These are phyloP conservation scores for Zophobas atratus DNA, from an alignment of 1,140 invertebrate species.

Conservation along the genomic window DNA sequence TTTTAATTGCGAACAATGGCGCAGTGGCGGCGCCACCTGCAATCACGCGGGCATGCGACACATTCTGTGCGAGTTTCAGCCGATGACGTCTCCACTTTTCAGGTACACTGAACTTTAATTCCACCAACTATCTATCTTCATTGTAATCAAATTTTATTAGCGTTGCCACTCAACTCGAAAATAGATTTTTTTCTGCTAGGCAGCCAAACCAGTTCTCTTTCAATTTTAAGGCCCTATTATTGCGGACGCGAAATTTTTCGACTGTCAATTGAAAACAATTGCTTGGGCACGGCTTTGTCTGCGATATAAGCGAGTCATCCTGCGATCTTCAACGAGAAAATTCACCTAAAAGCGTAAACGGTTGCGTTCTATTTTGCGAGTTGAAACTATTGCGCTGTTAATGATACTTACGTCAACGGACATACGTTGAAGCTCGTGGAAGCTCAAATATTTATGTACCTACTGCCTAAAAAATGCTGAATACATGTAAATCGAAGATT, in stretches of 20 bases:
- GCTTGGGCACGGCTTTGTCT: background rate
- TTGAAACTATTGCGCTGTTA: no score
- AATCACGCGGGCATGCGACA: slow-evolving; percentile 24
- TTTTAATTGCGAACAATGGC: slow-evolving; percentile 30
- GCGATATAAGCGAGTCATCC: background rate
- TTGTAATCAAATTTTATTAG: slow-evolving; percentile 47
- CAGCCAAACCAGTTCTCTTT: slow-evolving; percentile 37
- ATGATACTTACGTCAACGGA: no score
- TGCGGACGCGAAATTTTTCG: slow-evolving; percentile 13
- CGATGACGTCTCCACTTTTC: slow-evolving; percentile 10
- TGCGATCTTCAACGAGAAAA: background rate
- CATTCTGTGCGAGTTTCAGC: background rate
- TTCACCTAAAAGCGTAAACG: no score
- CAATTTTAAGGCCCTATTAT: slow-evolving; percentile 34
- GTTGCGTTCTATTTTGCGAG: background rate
- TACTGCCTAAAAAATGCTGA: background rate
- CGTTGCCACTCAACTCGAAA: slow-evolving; percentile 46
- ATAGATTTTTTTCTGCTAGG: slow-evolving; percentile 31
- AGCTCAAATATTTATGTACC: background rate
- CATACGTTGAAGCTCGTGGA: no score
- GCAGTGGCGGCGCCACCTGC: slow-evolving; percentile 12
- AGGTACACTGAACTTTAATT: slow-evolving; percentile 47
- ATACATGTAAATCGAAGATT: slow-evolving; percentile 2
- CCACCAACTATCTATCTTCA: slow-evolving; percentile 38
- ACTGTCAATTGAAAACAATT: slow-evolving; percentile 20